Evolutionary conservation across 2,888 invertebrate species (phyloP).

Genomic region (Frankliniella fusca): DNA sequence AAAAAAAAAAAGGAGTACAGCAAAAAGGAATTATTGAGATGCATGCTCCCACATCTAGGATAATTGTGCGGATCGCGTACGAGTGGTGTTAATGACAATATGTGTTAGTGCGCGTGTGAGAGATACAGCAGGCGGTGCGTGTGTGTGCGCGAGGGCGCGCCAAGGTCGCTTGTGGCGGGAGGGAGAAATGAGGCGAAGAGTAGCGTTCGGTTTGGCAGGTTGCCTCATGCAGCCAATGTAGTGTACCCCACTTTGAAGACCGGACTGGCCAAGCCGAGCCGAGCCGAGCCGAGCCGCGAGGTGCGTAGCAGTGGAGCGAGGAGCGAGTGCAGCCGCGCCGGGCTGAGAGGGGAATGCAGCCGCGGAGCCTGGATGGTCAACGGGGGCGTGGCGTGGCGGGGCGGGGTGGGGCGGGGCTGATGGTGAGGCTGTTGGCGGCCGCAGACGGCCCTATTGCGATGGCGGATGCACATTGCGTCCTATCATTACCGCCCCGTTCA

Average conservation of each 20-base stretch:
- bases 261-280: not conserved
- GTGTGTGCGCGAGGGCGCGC: not conserved
- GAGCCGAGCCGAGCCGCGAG: constrained; percentile 5
- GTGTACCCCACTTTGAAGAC: not conserved
- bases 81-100: too few species aligned
- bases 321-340: not conserved
- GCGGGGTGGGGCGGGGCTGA: not conserved
- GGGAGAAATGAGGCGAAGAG: not conserved
- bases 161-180: not conserved
- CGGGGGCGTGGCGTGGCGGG: not conserved
- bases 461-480: too few species aligned
- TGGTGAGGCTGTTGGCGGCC: too few species aligned
- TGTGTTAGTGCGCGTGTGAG: too few species aligned
- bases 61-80: too few species aligned
- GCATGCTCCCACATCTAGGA: too few species aligned
- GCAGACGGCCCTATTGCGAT: too few species aligned
- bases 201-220: not conserved
- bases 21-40: too few species aligned
- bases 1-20: too few species aligned
- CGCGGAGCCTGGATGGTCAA: not conserved
- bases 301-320: not conserved
- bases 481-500: too few species aligned
- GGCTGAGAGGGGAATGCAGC: not conserved
- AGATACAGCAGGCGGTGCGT: not conserved
- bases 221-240: not conserved